phyloP scores from a whole-genome alignment of 2,888 invertebrate genomes.

The Schrankia costaestrigalis region DNA sequence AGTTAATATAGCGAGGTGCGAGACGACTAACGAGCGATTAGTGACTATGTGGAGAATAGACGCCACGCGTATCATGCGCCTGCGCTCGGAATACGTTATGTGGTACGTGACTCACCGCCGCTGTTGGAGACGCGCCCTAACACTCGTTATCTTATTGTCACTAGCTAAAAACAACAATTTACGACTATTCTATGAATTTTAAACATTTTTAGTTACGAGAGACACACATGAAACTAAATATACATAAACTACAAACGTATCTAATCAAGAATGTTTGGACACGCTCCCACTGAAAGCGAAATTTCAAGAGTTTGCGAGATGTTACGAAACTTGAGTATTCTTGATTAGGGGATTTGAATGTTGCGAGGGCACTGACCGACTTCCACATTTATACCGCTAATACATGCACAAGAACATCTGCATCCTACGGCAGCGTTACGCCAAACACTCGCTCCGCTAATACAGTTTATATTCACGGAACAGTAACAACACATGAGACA shows the following conservation, averaged over 20 bases:
- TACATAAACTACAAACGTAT: conserved; percentile 51
- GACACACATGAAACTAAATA: conserved; percentile 35
- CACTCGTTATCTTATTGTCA: conserved; percentile 38
- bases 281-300: conserved; percentile 62
- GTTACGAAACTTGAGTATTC: conserved; percentile 68
- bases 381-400: conserved; percentile 76
- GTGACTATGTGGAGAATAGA: conserved; percentile 58
- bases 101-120: conserved; percentile 55
- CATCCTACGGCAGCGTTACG: conserved; percentile 53
- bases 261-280: conserved; percentile 45
- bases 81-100: conserved; percentile 63
- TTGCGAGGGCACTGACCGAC: conserved; percentile 74
- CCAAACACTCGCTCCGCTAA: conserved; percentile 48
- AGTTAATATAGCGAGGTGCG: conserved; percentile 76
- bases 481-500: conserved; percentile 43
- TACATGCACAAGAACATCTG: conserved; percentile 72
- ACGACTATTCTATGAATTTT: conserved; percentile 54
- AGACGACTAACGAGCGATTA: conserved; percentile 71
- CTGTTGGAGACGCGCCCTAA: conserved; percentile 35
- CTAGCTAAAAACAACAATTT: conserved; percentile 47
- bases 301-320: conserved; percentile 56
- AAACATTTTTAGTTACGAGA: conserved; percentile 38
- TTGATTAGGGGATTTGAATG: conserved; percentile 68
- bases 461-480: conserved; percentile 66
- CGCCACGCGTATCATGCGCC: conserved; percentile 51